Percentiles rank a stretch among this genome's conserved stretches.
Conservation (phyloP, 2,113 vertebrate species). For the Melanerpes aurifrons region DNA sequence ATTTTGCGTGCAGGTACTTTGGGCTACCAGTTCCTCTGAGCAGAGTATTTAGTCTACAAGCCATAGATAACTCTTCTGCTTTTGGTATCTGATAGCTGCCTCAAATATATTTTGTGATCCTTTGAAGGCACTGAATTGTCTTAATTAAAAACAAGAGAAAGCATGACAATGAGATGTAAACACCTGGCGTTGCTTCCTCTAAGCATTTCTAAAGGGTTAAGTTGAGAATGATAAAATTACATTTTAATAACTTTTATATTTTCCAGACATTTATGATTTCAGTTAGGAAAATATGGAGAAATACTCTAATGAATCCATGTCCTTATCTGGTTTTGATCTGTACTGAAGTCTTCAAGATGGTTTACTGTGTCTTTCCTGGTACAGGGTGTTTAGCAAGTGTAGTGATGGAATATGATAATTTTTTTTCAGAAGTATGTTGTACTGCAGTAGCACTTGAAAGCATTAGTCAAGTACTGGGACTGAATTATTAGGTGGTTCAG, state of each 20-base stretch:
- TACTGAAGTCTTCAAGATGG: background rate
- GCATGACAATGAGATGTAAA: background rate
- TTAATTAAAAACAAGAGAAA: background rate
- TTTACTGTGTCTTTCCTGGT: background rate
- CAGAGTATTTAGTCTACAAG: background rate
- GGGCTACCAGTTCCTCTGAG: background rate
- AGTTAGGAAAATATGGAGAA: background rate
- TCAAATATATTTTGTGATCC: background rate
- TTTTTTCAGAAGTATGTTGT: background rate
- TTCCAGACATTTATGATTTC: background rate
- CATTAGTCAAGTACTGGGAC: background rate
- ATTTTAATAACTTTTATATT: background rate
- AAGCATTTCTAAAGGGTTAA: background rate
- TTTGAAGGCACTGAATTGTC: background rate
- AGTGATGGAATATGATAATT: background rate
- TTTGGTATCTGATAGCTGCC: background rate
- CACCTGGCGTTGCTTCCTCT: background rate
- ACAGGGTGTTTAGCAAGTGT: background rate
- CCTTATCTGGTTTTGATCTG: background rate
- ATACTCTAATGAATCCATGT: background rate
- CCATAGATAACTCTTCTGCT: background rate
- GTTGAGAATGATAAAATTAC: background rate
- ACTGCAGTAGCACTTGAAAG: background rate
- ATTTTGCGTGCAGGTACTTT: background rate
- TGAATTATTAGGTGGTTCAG: background rate